Conservation (phyloP, 2,888 invertebrate genomes). For the Scaeva pyrastri region DNA sequence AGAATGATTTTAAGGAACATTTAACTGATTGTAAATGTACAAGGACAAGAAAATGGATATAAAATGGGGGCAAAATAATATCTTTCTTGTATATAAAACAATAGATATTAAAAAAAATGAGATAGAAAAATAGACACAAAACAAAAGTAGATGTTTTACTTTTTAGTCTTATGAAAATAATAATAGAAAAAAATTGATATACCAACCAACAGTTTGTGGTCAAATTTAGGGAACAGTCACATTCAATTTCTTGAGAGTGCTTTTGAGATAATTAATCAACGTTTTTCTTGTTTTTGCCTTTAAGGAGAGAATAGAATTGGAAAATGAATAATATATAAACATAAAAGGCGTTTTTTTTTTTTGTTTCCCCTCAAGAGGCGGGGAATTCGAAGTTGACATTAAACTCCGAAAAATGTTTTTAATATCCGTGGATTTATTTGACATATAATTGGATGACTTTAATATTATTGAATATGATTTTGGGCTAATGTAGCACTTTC, state of each 20-base stretch:
- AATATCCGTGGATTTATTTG: too few species aligned
- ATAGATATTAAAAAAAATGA: not conserved
- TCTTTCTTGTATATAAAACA: not conserved
- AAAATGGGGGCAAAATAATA: not conserved
- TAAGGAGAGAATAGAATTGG: too few species aligned
- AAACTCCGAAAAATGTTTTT: too few species aligned
- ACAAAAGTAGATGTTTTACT: not conserved
- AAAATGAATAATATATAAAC: too few species aligned
- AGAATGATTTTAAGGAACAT: constrained; percentile 34
- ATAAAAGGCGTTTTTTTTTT: too few species aligned
- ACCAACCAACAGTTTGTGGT: not conserved
- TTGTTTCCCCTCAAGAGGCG: too few species aligned
- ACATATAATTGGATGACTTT: too few species aligned
- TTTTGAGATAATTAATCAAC: constrained; percentile 12
- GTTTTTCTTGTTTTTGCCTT: not conserved
- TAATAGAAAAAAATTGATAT: not conserved
- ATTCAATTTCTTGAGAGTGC: not conserved
- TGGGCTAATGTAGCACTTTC: too few species aligned
- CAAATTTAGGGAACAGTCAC: not conserved
- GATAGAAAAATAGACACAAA: not conserved
- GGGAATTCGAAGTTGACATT: too few species aligned
- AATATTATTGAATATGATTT: too few species aligned
- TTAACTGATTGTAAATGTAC: constrained; percentile 28
- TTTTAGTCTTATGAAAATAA: not conserved
- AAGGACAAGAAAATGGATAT: not conserved